A percentile compares a stretch with the other conserved stretches of the same genome.
Conservation (phyloP, 1,140 invertebrate species). For the Monochamus saltuarius region DNA sequence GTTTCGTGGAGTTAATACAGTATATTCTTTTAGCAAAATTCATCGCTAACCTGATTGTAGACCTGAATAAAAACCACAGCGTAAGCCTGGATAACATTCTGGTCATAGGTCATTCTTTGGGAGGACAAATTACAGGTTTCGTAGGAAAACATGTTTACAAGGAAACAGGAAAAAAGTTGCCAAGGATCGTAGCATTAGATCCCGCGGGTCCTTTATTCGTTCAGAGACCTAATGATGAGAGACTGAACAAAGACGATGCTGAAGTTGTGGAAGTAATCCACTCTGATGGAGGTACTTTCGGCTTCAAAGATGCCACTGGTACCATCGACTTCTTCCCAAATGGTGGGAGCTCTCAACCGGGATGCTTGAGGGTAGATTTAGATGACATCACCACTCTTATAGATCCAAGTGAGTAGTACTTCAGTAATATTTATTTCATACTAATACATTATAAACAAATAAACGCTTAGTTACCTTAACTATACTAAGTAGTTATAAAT, state of each 20-base stretch:
- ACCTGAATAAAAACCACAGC: slow-evolving; percentile 40
- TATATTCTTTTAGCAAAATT: slow-evolving; percentile 31
- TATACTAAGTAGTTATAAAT: too few relatives aligned
- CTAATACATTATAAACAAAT: too few relatives aligned
- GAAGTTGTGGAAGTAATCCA: slow-evolving; percentile 74
- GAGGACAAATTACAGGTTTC: slow-evolving; percentile 77
- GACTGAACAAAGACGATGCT: slow-evolving; percentile 65
- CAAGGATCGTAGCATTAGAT: slow-evolving; percentile 69
- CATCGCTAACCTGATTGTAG: slow-evolving; percentile 48
- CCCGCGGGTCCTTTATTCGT: slow-evolving; percentile 68
- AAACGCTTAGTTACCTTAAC: too few relatives aligned
- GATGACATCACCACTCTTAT: slow-evolving; percentile 15
- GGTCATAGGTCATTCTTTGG: slow-evolving; percentile 81
- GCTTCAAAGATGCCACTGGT: slow-evolving; percentile 59
- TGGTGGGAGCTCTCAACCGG: slow-evolving; percentile 63
- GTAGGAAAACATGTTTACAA: slow-evolving; percentile 60
- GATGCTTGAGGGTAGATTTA: slow-evolving; percentile 51
- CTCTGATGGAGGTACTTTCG: slow-evolving; percentile 61
- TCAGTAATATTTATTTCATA: too few relatives aligned
- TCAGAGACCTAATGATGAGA: slow-evolving; percentile 44
- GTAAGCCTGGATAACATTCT: slow-evolving; percentile 59
- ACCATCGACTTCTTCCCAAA: slow-evolving; percentile 81
- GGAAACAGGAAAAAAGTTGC: slow-evolving; percentile 55
- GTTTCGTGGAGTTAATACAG: too few relatives aligned
- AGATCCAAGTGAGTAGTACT: slow-evolving; percentile 30